These are phyloP conservation scores for Stenotaenia linearis DNA, from an alignment of 2,888 invertebrate genomes.

Conservation along the genomic window DNA sequence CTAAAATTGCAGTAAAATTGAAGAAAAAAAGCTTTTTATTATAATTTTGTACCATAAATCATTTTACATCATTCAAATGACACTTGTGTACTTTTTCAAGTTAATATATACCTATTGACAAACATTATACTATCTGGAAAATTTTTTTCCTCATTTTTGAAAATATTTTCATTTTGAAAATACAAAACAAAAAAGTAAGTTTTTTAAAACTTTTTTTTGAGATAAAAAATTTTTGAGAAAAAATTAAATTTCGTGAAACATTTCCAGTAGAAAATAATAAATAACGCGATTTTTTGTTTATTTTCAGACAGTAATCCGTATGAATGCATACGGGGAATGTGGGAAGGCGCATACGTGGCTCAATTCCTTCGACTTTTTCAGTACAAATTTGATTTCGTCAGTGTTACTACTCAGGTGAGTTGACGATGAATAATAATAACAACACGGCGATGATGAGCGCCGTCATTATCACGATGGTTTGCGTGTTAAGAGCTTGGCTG, in stretches of 20 bases:
- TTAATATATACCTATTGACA: background rate
- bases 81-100: constrained; percentile 4
- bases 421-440: background rate
- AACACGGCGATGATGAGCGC: background rate
- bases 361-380: constrained; percentile 40
- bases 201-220: background rate
- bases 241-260: background rate
- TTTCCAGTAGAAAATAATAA: background rate
- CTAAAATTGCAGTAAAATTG: background rate
- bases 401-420: constrained; percentile 39
- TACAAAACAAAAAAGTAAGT: background rate
- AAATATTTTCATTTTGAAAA: too few relatives aligned
- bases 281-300: constrained; percentile 14
- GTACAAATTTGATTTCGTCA: constrained; percentile 39
- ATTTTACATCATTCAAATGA: background rate
- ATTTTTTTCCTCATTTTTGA: background rate
- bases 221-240: too few relatives aligned
- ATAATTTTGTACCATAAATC: background rate
- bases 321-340: constrained; percentile 41
- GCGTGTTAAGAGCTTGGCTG: background rate
- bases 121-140: too few relatives aligned
- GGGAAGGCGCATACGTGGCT: constrained; percentile 41
- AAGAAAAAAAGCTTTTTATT: background rate
- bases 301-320: constrained; percentile 40
- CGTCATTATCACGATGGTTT: background rate